These are phyloP conservation scores for Catotricha subobsoleta DNA, from an alignment of 2,888 invertebrate species.

Conservation along the genomic window DNA sequence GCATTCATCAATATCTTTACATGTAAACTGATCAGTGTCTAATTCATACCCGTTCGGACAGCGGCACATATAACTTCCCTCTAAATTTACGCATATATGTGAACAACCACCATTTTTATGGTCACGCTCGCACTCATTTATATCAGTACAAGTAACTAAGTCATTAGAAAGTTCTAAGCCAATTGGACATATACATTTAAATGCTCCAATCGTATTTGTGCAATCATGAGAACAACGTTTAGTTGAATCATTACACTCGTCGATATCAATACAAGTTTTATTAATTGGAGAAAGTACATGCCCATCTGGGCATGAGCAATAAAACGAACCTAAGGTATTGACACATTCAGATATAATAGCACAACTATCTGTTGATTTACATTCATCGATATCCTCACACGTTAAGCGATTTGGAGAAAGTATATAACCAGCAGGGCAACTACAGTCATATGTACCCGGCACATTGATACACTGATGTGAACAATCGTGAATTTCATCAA, in stretches of 20 bases:
- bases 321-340: slow-evolving; percentile 32
- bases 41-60: slow-evolving; percentile 30
- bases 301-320: slow-evolving; percentile 34
- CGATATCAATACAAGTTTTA: slow-evolving; percentile 28
- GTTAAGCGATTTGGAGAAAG: slow-evolving; percentile 20
- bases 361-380: slow-evolving; percentile 22
- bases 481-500: slow-evolving; percentile 26
- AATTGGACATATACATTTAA: slow-evolving; percentile 27
- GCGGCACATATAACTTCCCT: slow-evolving; percentile 34
- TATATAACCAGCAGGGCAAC: slow-evolving; percentile 34
- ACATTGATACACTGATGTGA: slow-evolving; percentile 35
- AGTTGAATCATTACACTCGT: slow-evolving; percentile 28
- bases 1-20: slow-evolving; percentile 17
- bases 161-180: slow-evolving; percentile 19
- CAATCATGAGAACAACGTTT: slow-evolving; percentile 32
- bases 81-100: slow-evolving; percentile 34
- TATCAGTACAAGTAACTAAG: slow-evolving; percentile 19
- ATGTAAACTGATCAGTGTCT: slow-evolving; percentile 22
- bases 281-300: slow-evolving; percentile 20
- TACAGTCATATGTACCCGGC: slow-evolving; percentile 36
- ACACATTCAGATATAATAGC: slow-evolving; percentile 22
- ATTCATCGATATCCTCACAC: slow-evolving; percentile 23
- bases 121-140: slow-evolving; percentile 32
- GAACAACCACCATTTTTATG: slow-evolving; percentile 32
- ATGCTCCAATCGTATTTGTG: slow-evolving; percentile 27